Percentiles rank a stretch among this genome's conserved stretches.
These are phyloP conservation scores for Habrosyne pyritoides DNA, from an alignment of 2,888 invertebrate genomes.

Conservation along the genomic window DNA sequence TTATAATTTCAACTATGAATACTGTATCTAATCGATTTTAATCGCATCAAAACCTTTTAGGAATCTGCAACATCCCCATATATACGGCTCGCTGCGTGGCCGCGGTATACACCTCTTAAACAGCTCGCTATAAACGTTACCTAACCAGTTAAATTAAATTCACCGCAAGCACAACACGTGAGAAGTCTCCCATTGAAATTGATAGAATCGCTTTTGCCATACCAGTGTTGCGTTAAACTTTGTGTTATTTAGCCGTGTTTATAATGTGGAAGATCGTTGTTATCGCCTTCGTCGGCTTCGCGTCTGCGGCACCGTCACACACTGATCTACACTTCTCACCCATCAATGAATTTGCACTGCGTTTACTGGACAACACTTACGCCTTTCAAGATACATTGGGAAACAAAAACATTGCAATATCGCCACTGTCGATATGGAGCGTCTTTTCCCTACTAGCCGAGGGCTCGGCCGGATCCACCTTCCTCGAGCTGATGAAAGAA, in stretches of 20 bases:
- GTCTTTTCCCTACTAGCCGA: conserved; percentile 70
- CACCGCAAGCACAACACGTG: conserved; percentile 62
- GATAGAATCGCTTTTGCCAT: conserved; percentile 47
- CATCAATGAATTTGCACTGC: conserved; percentile 66
- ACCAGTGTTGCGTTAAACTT: conserved; percentile 49
- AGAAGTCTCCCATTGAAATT: conserved; percentile 54
- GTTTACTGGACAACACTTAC: conserved; percentile 66
- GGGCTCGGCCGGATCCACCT: conserved; percentile 71
- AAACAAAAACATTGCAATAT: conserved; percentile 62
- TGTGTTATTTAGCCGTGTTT: conserved; percentile 38
- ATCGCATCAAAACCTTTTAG: conserved; percentile 7
- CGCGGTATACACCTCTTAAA: conserved; percentile 27
- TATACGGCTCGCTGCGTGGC: conserved; percentile 15
- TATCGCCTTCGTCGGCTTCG: conserved; percentile 43
- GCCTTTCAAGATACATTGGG: conserved; percentile 68
- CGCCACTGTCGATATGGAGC: conserved; percentile 75
- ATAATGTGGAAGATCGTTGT: conserved; percentile 58
- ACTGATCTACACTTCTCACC: conserved; percentile 50
- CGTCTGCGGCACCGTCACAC: conserved; percentile 51
- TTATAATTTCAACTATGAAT: not conserved
- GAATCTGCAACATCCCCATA: conserved; percentile 15
- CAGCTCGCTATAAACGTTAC: conserved; percentile 46
- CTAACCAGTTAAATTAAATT: conserved; percentile 62
- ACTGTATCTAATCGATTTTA: conserved; percentile 9
- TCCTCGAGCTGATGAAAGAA: conserved; percentile 61